Evolutionary conservation across 30 jellyfish, hydroid and myxozoan genomes (phyloP).

Genomic region (Aurelia aurita complex sp. Pacific): DNA sequence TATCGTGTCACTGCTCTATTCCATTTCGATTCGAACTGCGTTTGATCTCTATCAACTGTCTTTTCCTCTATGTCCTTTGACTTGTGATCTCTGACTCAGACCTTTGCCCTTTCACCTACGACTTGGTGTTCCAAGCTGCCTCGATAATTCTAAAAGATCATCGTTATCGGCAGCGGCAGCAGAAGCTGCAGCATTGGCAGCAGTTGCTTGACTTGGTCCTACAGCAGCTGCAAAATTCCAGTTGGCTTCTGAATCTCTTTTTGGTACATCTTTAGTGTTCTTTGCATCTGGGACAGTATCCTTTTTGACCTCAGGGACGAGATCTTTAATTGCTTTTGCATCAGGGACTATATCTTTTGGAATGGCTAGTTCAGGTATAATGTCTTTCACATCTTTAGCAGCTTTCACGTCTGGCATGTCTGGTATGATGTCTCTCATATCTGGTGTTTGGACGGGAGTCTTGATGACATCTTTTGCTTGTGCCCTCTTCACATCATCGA

Average conservation of each 20-base stretch:
- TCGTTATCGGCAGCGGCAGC: constrained; percentile 60
- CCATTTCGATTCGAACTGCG: no score
- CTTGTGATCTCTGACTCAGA: no score
- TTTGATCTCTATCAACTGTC: no score
- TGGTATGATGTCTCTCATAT: constrained; percentile 4
- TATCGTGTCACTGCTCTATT: no score
- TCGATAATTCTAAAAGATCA: constrained; percentile 47
- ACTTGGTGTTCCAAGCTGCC: constrained; percentile 67
- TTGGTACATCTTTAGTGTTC: constrained; percentile 42
- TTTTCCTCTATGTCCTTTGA: no score
- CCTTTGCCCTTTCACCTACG: constrained; percentile 21
- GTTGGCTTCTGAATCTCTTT: constrained; percentile 66
- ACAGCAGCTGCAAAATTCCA: constrained; percentile 49
- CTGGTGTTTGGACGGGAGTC: constrained; percentile 16
- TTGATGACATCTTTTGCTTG: constrained; percentile 17
- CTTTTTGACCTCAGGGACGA: constrained; percentile 19
- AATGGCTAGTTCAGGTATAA: not conserved
- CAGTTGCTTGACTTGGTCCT: constrained; percentile 8
- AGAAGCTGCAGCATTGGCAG: not conserved
- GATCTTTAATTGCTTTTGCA: not conserved
- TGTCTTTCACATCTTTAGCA: not conserved
- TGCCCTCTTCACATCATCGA: constrained; percentile 52
- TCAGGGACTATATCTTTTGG: constrained; percentile 12
- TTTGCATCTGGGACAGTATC: not conserved
- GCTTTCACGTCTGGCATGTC: constrained; percentile 1